Percentiles rank a stretch among this genome's conserved stretches.
phyloP scores from a whole-genome alignment of 2,113 vertebrate genomes.

The Oncorhynchus tshawytscha region DNA sequence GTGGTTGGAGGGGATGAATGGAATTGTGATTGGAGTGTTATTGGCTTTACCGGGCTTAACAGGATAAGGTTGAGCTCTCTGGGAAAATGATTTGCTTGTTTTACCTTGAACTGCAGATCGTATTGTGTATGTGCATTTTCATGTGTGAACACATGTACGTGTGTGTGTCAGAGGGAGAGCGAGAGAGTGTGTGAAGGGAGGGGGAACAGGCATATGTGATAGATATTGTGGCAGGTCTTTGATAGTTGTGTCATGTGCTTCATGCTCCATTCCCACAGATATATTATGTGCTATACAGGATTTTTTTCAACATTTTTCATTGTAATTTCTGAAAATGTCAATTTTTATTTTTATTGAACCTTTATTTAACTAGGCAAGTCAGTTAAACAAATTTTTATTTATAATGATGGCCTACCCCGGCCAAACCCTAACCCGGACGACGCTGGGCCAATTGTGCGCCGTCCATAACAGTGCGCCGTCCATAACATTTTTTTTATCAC shows the following conservation, averaged over 20 bases:
- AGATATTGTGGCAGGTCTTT: background rate
- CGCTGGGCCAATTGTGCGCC: too few species aligned
- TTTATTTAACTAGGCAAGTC: too few species aligned
- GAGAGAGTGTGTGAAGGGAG: background rate
- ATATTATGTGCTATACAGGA: background rate
- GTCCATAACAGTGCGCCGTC: too few species aligned
- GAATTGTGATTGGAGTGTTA: slow-evolving; percentile 19
- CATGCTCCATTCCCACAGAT: background rate
- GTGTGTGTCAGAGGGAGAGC: background rate
- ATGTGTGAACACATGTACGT: background rate
- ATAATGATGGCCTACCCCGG: too few species aligned
- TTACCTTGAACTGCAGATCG: background rate
- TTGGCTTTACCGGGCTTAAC: slow-evolving; percentile 30
- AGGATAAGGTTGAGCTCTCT: slow-evolving; percentile 23
- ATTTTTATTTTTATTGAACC: too few species aligned
- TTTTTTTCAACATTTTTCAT: too few species aligned
- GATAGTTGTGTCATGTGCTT: background rate
- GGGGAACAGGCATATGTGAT: background rate
- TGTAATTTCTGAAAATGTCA: too few species aligned
- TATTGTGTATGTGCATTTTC: background rate
- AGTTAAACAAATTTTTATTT: too few species aligned
- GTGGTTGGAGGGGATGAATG: slow-evolving; percentile 9
- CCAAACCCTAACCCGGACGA: too few species aligned
- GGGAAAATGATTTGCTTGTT: slow-evolving; percentile 30
- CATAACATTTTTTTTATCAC: too few species aligned